Evolutionary conservation across 92 coral and sea anemone genomes (phyloP), one percentile per base, ranked within the genome.

Genomic region (Anthopleura xanthogrammica): DNA sequence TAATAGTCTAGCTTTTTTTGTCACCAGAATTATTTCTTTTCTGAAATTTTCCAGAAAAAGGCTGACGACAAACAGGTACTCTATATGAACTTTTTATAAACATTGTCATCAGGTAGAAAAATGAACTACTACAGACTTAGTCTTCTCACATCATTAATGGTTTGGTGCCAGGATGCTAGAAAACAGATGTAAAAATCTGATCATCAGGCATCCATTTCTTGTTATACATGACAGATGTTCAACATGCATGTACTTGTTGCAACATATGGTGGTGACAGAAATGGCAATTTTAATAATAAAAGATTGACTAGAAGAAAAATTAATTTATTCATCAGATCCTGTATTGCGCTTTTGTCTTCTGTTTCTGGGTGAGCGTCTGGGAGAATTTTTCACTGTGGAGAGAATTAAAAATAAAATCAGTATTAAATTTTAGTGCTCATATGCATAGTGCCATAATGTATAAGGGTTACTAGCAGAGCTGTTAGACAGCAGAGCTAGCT

Each of bases 281-380:
- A 65, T 50, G 68, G 29, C 68, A 52, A 55, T 68, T 85, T 85
- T 40, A 84, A 78, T 85, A 85, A 85, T 85, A 85, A 85, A 85
- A 85, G 88, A 79, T 85, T 78, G 55, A 71, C 83, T 85, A 85
- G 73, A 50, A 64, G 56, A 65, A 79, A 52, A 78, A 60, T 48
- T 42, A 66, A 46, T 76, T 62, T 96, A 95, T 94, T 96, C 99
- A 80, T 93, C 98, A 46, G 98, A 92, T 70, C 99, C 99, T 82
- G 99, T 91, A 92, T 94, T 96, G 52, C 99, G 96, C 78, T 94
- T 96, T 78, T 96, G 99, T 82, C 99, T 90, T 84, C 99, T 91
- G 90, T 94, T 96, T 80, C 99, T 88, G 50, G 99, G 99, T 60
- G 99, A 96, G 56, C 99, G 99, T 72, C 99, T 94, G 16, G 99